Conservation (phyloP, 2,113 vertebrate genomes). For the Pedionomus torquatus region DNA sequence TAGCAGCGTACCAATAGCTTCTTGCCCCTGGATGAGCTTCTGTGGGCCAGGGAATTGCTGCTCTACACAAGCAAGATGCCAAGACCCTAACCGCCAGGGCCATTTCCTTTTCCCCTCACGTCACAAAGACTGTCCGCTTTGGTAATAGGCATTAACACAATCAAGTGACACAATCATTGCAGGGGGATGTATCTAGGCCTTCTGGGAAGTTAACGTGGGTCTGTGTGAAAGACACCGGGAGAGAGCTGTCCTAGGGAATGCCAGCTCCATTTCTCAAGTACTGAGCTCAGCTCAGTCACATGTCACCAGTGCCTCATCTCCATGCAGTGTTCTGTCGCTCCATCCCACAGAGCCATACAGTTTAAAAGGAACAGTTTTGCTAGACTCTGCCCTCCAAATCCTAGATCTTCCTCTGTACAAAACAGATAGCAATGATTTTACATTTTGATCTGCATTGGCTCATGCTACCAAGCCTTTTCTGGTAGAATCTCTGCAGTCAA, state of each 20-base stretch:
- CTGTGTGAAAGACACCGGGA: background rate
- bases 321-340: background rate
- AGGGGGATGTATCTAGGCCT: background rate
- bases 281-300: background rate
- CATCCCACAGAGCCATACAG: background rate
- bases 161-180: background rate
- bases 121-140: background rate
- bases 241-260: background rate
- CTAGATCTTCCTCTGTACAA: background rate
- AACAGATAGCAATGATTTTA: background rate
- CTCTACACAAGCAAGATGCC: background rate
- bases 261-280: background rate
- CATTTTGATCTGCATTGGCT: background rate
- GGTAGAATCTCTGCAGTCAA: background rate
- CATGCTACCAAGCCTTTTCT: background rate
- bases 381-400: background rate
- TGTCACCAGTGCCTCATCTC: fast-evolving
- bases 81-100: background rate
- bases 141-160: background rate
- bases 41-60: background rate
- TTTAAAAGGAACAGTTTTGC: background rate
- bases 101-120: background rate
- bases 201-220: background rate
- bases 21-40: background rate
- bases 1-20: background rate